phyloP scores from a whole-genome alignment of 2,797 vertebrate genomes.

The Heliangelus exortis region DNA sequence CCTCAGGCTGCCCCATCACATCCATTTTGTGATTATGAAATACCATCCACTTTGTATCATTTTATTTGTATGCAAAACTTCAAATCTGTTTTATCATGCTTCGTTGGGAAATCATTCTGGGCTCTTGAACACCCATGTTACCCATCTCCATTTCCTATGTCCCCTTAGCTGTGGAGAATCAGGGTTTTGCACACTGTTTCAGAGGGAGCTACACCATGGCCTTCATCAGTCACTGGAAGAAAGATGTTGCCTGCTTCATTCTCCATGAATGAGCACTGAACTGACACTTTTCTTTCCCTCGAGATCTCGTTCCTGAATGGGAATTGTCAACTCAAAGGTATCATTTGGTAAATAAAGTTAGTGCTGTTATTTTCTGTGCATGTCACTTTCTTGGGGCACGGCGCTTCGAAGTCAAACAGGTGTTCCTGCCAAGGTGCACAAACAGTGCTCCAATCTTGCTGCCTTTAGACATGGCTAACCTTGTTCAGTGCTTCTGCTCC shows the following conservation, averaged over 20 bases:
- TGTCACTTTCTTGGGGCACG: not conserved
- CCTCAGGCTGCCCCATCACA: not conserved
- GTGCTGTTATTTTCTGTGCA: accelerated
- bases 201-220: not conserved
- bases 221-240: not conserved
- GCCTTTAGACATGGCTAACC: too few species aligned
- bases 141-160: not conserved
- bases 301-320: not conserved
- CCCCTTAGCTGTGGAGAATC: not conserved
- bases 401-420: too few species aligned
- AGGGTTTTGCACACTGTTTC: accelerated
- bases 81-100: not conserved
- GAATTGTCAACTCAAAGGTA: not conserved
- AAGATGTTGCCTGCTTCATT: not conserved
- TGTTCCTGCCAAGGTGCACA: too few species aligned
- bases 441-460: too few species aligned
- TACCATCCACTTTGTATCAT: not conserved
- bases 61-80: not conserved
- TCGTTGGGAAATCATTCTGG: not conserved
- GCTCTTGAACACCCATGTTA: not conserved
- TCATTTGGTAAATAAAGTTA: not conserved
- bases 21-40: not conserved
- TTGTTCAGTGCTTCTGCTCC: too few species aligned
- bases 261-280: not conserved
- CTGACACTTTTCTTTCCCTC: not conserved